Evolutionary conservation across 2,113 vertebrate genomes (phyloP).

Genomic region (Elephantulus edwardii): DNA sequence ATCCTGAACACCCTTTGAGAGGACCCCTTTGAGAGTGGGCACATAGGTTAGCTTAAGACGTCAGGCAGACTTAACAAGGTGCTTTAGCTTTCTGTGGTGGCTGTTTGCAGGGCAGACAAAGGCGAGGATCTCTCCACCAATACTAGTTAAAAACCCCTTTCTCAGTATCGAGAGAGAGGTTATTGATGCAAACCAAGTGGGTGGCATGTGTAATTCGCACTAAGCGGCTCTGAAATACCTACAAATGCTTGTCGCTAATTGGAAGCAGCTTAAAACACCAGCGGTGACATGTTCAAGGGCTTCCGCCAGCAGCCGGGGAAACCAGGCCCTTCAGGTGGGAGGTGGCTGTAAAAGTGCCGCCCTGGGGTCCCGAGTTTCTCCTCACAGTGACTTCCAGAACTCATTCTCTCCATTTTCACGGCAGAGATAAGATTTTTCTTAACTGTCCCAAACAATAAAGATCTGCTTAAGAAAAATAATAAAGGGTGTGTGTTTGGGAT

Average conservation of each 20-base stretch:
- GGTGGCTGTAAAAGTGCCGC: conserved; percentile 45
- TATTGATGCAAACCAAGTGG: conserved; percentile 16
- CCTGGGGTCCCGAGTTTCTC: neutral
- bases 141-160: neutral
- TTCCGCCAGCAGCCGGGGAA: conserved; percentile 29
- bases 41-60: neutral
- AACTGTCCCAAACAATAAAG: neutral
- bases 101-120: neutral
- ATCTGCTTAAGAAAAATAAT: neutral
- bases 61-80: neutral
- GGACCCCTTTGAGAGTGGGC: neutral
- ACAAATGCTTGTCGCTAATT: conserved; percentile 56
- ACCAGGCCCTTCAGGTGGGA: neutral
- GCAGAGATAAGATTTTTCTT: neutral
- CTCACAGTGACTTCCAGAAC: conserved; percentile 43
- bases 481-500: neutral
- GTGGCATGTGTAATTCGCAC: conserved; percentile 40
- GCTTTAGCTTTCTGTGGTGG: neutral
- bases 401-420: neutral
- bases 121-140: neutral
- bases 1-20: neutral
- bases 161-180: neutral
- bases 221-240: conserved; percentile 35
- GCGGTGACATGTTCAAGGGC: conserved; percentile 25
- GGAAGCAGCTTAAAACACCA: conserved; percentile 59